phyloP scores from a whole-genome alignment of 2,888 invertebrate genomes.

The Drosophila atripex region DNA sequence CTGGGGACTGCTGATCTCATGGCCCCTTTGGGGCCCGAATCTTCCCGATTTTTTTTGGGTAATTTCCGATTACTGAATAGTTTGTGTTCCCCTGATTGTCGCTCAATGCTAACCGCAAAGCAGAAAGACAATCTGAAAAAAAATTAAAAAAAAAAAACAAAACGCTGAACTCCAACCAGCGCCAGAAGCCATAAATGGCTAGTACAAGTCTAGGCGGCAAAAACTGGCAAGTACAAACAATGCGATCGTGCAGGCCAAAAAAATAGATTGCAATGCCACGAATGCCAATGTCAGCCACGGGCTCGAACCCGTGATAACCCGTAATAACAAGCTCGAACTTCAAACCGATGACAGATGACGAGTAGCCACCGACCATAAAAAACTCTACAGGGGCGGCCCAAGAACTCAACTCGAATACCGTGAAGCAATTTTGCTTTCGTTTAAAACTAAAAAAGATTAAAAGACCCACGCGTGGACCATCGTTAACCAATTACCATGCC shows the following conservation, averaged over 20 bases:
- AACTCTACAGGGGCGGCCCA: slow-evolving; percentile 8
- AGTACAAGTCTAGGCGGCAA: slow-evolving; percentile 73
- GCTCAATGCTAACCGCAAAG: slow-evolving; percentile 68
- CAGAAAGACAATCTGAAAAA: background rate
- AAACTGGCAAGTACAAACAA: slow-evolving; percentile 60
- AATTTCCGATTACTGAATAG: slow-evolving; percentile 44
- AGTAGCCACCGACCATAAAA: slow-evolving; percentile 10
- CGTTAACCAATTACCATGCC: slow-evolving; percentile 36
- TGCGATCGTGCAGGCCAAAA: slow-evolving; percentile 31
- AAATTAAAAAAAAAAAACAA: background rate
- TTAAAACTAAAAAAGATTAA: background rate
- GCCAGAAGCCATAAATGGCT: slow-evolving; percentile 77
- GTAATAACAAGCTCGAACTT: slow-evolving; percentile 35
- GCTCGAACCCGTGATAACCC: too few relatives aligned
- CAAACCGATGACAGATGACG: slow-evolving; percentile 5
- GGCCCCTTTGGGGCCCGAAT: slow-evolving; percentile 29
- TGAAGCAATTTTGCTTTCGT: background rate
- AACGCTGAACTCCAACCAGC: slow-evolving; percentile 23
- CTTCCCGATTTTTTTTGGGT: slow-evolving; percentile 57
- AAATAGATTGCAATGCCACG: slow-evolving; percentile 72
- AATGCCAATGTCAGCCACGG: slow-evolving; percentile 62
- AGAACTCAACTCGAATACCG: background rate
- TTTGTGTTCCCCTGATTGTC: slow-evolving; percentile 16
- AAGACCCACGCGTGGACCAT: slow-evolving; percentile 16
- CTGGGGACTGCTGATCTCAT: slow-evolving; percentile 57